Percentiles rank a stretch among this genome's conserved stretches.
Evolutionary conservation across 2,888 invertebrate genomes (phyloP).

Genomic region (Euphydryas editha): DNA sequence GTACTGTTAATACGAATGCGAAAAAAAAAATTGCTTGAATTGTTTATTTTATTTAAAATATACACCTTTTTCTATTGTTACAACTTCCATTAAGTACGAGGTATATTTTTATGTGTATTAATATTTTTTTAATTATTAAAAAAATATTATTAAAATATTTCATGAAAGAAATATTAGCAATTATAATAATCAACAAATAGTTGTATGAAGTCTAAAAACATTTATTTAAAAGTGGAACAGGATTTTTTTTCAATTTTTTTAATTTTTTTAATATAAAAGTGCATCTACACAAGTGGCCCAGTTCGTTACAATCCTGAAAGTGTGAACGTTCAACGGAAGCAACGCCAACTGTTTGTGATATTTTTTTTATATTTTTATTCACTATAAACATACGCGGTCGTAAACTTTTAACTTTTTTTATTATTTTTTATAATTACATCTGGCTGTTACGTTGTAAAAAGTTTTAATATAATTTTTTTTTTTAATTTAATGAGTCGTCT

Average conservation of each 20-base stretch:
- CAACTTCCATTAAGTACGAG: too few species aligned
- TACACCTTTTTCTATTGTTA: too few species aligned
- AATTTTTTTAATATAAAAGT: slow-evolving; percentile 3
- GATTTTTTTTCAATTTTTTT: neutral
- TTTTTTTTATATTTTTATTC: slow-evolving; percentile 19
- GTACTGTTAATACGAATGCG: too few species aligned
- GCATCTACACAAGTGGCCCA: slow-evolving; percentile 9
- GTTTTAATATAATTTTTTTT: neutral
- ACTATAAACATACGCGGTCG: slow-evolving; percentile 22
- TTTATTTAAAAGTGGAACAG: neutral
- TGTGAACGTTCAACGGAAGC: slow-evolving; percentile 24
- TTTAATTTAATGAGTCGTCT: neutral
- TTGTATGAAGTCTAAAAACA: too few species aligned
- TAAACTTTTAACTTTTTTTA: slow-evolving; percentile 9
- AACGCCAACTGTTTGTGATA: slow-evolving; percentile 26
- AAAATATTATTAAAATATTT: too few species aligned
- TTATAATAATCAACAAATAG: too few species aligned
- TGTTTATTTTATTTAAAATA: too few species aligned
- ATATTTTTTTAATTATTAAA: too few species aligned
- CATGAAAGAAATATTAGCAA: too few species aligned
- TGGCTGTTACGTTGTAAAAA: neutral
- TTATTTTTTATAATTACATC: neutral
- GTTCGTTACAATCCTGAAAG: slow-evolving; percentile 2
- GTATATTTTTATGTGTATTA: too few species aligned
- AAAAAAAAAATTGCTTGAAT: too few species aligned